These are phyloP conservation scores for Lophius piscatorius DNA, from an alignment of 2,113 vertebrate genomes.

Conservation along the genomic window DNA sequence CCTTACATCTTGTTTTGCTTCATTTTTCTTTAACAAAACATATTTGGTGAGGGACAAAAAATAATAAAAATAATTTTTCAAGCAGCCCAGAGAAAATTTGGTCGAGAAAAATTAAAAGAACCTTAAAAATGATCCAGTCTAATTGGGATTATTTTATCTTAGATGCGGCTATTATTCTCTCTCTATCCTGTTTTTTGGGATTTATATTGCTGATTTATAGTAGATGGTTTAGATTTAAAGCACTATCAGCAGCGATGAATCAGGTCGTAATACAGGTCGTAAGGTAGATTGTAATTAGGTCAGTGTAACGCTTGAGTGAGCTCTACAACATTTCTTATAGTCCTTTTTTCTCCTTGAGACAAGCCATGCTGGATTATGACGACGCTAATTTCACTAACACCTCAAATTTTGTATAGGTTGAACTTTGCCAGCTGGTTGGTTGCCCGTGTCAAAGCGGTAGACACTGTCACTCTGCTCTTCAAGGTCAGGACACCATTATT, in stretches of 20 bases:
- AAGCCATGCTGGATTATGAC: conserved; percentile 43
- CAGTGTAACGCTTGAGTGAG: conserved; percentile 30
- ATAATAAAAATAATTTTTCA: no score
- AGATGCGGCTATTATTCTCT: no score
- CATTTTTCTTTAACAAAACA: no score
- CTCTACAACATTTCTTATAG: background rate
- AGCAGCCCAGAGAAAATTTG: no score
- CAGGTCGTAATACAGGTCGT: no score
- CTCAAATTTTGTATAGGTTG: conserved; percentile 18
- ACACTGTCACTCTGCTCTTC: conserved; percentile 27
- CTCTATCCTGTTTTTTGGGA: background rate
- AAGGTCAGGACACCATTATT: conserved; percentile 45
- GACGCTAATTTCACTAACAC: conserved; percentile 38
- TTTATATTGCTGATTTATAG: background rate
- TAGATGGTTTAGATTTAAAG: conserved; percentile 5
- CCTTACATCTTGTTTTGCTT: no score
- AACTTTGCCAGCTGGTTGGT: conserved; percentile 45
- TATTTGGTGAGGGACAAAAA: no score
- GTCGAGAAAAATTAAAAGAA: no score
- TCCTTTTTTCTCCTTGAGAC: conserved; percentile 21
- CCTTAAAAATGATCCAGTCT: no score
- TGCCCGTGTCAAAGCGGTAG: conserved; percentile 43
- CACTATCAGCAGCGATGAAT: conserved; percentile 1
- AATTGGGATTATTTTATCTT: no score
- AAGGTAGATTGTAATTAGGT: conserved; percentile 22